phyloP scores from a whole-genome alignment of 2,113 vertebrate species.

The Irena cyanogastra region DNA sequence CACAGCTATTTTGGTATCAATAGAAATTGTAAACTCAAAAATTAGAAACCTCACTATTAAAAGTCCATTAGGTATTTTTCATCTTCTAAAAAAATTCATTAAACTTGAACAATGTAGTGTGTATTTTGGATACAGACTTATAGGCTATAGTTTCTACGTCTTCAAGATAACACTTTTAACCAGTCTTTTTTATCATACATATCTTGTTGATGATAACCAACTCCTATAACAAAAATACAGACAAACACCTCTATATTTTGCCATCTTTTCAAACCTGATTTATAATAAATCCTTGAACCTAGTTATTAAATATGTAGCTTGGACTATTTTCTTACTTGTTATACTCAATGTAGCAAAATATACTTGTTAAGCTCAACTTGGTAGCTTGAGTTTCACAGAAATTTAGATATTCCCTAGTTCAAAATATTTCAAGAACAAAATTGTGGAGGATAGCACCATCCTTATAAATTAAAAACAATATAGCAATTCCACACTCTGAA shows the following conservation, averaged over 20 bases:
- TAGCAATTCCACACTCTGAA: not conserved
- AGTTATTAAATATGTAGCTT: not conserved
- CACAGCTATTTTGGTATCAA: not conserved
- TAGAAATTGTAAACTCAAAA: not conserved
- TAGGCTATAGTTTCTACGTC: not conserved
- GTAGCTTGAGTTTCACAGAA: not conserved
- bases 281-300: not conserved
- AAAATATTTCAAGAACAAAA: not conserved
- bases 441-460: not conserved
- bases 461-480: not conserved
- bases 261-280: not conserved
- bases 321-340: not conserved
- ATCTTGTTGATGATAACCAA: not conserved
- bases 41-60: not conserved
- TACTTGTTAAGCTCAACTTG: not conserved
- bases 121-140: not conserved
- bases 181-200: not conserved
- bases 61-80: not conserved
- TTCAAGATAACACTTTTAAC: not conserved
- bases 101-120: not conserved
- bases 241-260: not conserved
- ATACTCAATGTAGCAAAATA: not conserved
- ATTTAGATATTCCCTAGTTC: not conserved
- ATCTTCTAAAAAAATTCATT: not conserved
- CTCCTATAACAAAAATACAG: not conserved